Evolutionary conservation across 2,113 vertebrate species (phyloP), one percentile per base, ranked within the genome.

Genomic region (Reinhardtius hippoglossoides): DNA sequence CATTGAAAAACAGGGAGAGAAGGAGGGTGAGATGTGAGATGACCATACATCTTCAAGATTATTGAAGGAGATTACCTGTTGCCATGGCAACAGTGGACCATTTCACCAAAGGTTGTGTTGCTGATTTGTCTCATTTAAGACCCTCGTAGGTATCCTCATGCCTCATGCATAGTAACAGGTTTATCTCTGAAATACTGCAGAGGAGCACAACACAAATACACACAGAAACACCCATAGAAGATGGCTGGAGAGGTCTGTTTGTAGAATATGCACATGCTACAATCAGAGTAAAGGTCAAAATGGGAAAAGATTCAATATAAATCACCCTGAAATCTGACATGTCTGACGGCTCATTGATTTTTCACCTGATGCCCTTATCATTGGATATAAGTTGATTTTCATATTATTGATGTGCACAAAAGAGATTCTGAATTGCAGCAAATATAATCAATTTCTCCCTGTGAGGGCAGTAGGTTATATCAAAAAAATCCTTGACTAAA

Each of bases 61-160:
- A 52, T 24, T 74, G 26, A 79, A 55, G 31, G 31, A 31, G 69
- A 81, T 80, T 50, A 73, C 60, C 23, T 69, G 87, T 90, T 90
- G 71, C 88, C 81, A 77, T 89, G 72, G 88, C 83, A 92, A 92
- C 92, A 75, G 72, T 7, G 35, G 69, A 6, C 62, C 23, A 46
- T 80, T 76, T 44, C 74, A 59, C 68, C 58, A 21, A 58, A 37
- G 71, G 78, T 65, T 80, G 74, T 54, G 52, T 62, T 74, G 76
- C 58, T 15, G 67, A 85, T 82, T 81, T 37, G 70, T 80, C 54
- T 71, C 7, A 5, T 85, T 88, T 80, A 83, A 57, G 65, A 46
- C 48, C 75, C 71, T 87, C 63, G 40, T 20, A 73, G 66, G 65
- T 70, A 64, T 75, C 67, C 67, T 48, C 44, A 70, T 62, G 58